phyloP scores from a whole-genome alignment of 1,140 invertebrate species.

The Maconellicoccus hirsutus region DNA sequence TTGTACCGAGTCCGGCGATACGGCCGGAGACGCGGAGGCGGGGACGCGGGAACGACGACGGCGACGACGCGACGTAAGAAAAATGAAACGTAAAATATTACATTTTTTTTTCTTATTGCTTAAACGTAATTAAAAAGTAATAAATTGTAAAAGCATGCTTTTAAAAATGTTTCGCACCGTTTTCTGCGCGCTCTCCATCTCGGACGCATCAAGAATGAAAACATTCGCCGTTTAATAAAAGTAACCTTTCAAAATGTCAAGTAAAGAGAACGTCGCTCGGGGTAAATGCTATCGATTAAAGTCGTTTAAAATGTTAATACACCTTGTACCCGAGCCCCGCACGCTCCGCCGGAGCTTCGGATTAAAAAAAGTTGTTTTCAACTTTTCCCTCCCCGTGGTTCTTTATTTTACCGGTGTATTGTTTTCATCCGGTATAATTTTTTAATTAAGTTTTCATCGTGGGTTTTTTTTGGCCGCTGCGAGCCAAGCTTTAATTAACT shows the following conservation, averaged over 20 bases:
- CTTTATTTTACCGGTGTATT: too few relatives aligned
- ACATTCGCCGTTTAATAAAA: conserved; percentile 12
- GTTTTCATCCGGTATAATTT: too few relatives aligned
- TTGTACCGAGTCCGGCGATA: too few relatives aligned
- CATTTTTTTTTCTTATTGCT: neutral
- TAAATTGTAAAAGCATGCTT: conserved; percentile 17
- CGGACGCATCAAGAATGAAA: neutral
- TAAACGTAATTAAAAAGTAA: conserved; percentile 20
- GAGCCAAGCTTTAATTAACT: too few relatives aligned
- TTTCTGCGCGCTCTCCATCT: neutral
- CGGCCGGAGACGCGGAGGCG: too few relatives aligned
- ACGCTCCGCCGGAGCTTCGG: too few relatives aligned
- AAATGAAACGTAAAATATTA: neutral
- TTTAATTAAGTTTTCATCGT: too few relatives aligned
- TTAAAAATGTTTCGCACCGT: neutral
- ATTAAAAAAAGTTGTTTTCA: too few relatives aligned
- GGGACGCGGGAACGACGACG: too few relatives aligned
- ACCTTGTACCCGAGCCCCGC: too few relatives aligned
- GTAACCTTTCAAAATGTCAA: conserved; percentile 22
- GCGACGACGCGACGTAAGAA: neutral
- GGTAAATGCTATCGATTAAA: conserved; percentile 20
- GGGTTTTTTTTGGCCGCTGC: too few relatives aligned
- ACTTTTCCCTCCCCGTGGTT: too few relatives aligned
- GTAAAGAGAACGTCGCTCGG: neutral
- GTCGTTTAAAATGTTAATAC: conserved; percentile 15